phyloP scores from a whole-genome alignment of 2,797 vertebrate species.

The Delichon dasypus region DNA sequence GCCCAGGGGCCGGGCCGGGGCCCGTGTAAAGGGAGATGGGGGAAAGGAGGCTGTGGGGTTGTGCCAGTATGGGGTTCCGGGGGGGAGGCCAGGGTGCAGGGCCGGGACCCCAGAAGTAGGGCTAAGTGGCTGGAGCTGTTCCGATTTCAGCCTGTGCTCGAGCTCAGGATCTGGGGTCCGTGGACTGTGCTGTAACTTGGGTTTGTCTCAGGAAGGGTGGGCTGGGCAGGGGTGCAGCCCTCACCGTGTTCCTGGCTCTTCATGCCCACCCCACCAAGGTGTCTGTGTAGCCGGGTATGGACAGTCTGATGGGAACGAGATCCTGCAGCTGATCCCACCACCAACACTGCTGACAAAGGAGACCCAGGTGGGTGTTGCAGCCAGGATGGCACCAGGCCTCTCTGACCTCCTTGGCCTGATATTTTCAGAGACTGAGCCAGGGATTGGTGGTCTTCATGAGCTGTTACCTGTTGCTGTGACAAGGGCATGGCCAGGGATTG shows the following conservation, averaged over 20 bases:
- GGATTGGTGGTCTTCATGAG: background rate
- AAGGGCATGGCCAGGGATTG: too few species aligned
- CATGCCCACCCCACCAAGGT: constrained; percentile 62
- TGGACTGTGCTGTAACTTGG: rapidly evolving
- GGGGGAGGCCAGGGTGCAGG: background rate
- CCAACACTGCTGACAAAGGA: constrained; percentile 80
- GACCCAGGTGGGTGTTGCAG: constrained; percentile 79
- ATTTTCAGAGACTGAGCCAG: background rate
- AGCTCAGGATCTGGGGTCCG: background rate
- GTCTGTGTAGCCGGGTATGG: constrained; percentile 86
- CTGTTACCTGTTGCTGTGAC: background rate
- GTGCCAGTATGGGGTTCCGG: too few species aligned
- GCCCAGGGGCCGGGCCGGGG: rapidly evolving
- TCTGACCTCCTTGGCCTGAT: too few species aligned
- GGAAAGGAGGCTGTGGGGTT: background rate
- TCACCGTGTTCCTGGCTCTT: background rate
- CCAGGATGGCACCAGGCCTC: too few species aligned
- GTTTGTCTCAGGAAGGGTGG: background rate
- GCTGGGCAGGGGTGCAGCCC: background rate
- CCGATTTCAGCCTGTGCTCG: background rate
- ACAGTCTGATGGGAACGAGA: constrained; percentile 77
- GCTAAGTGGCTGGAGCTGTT: background rate
- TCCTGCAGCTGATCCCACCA: constrained; percentile 87
- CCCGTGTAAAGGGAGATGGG: background rate
- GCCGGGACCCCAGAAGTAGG: too few species aligned